phyloP scores from a whole-genome alignment of 2,888 invertebrate genomes.

The Euplexia lucipara region DNA sequence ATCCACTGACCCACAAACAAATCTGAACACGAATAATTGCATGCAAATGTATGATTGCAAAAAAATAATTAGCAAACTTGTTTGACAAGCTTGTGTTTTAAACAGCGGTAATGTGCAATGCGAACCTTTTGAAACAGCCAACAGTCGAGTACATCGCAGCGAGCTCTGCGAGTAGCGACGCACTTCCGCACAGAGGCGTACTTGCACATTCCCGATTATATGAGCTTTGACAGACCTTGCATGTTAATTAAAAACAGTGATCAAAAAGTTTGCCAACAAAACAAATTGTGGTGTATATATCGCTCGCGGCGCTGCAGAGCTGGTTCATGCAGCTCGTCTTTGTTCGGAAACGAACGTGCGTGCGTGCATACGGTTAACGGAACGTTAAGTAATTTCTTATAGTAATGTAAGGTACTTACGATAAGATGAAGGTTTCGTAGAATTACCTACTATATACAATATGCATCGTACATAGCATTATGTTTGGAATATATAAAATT shows the following conservation, averaged over 20 bases:
- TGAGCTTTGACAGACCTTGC: conserved; percentile 80
- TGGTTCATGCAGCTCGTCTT: conserved; percentile 46
- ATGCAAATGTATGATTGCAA: conserved; percentile 57
- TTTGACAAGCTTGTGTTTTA: conserved; percentile 51
- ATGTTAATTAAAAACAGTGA: conserved; percentile 70
- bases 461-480: background rate
- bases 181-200: conserved; percentile 46
- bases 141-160: conserved; percentile 37
- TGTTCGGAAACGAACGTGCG: conserved; percentile 39
- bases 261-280: conserved; percentile 65
- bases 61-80: conserved; percentile 59
- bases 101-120: conserved; percentile 51
- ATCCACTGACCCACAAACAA: conserved; percentile 52
- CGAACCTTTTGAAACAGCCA: conserved; percentile 54
- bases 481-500: conserved; percentile 2
- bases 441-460: conserved; percentile 25
- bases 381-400: conserved; percentile 37
- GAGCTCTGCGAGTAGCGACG: conserved; percentile 48
- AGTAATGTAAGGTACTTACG: conserved; percentile 6
- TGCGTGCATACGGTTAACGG: conserved; percentile 22
- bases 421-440: conserved; percentile 39
- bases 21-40: conserved; percentile 42
- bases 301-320: conserved; percentile 46
- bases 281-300: conserved; percentile 51
- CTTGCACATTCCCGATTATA: conserved; percentile 69